A percentile compares a stretch with the other conserved stretches of the same genome.
Evolutionary conservation across 2,888 invertebrate genomes (phyloP).

Genomic region (Muschampia plurimacula): DNA sequence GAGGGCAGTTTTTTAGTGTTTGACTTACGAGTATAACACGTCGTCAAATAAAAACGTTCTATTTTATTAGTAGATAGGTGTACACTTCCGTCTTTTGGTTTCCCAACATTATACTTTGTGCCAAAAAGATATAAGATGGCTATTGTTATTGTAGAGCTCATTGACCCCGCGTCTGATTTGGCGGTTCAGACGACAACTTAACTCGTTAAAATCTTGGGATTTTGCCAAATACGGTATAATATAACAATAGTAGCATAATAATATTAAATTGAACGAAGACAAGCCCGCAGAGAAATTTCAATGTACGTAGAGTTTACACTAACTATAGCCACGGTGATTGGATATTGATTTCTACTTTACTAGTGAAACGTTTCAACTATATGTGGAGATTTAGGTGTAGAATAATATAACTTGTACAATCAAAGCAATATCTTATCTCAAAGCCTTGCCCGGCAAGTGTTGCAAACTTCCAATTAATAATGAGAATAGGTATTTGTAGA

Average conservation of each 20-base stretch:
- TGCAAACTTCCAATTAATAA: slow-evolving; percentile 15
- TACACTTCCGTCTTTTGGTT: background rate
- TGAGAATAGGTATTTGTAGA: background rate
- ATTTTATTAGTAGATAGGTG: background rate
- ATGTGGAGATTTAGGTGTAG: slow-evolving; percentile 1
- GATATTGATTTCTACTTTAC: slow-evolving; percentile 17
- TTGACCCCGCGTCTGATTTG: slow-evolving; percentile 28
- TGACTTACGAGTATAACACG: no score
- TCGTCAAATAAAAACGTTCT: background rate
- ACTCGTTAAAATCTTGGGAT: slow-evolving; percentile 27
- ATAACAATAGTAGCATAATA: slow-evolving; percentile 19
- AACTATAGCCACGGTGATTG: background rate
- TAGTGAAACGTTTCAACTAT: background rate
- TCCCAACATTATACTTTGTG: slow-evolving; percentile 4
- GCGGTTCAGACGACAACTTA: slow-evolving; percentile 29
- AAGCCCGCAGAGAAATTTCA: background rate
- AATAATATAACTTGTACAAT: background rate
- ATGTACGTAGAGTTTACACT: background rate
- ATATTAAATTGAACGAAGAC: slow-evolving; percentile 17
- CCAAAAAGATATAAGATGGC: slow-evolving; percentile 31
- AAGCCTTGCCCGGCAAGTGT: background rate
- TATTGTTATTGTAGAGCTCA: slow-evolving; percentile 34
- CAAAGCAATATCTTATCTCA: slow-evolving; percentile 7
- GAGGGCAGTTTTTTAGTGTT: no score
- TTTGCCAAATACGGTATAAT: slow-evolving; percentile 31